Percentiles rank a stretch among this genome's conserved stretches.
Conservation (phyloP, 2,888 invertebrate species). For the Spilosoma lubricipeda region DNA sequence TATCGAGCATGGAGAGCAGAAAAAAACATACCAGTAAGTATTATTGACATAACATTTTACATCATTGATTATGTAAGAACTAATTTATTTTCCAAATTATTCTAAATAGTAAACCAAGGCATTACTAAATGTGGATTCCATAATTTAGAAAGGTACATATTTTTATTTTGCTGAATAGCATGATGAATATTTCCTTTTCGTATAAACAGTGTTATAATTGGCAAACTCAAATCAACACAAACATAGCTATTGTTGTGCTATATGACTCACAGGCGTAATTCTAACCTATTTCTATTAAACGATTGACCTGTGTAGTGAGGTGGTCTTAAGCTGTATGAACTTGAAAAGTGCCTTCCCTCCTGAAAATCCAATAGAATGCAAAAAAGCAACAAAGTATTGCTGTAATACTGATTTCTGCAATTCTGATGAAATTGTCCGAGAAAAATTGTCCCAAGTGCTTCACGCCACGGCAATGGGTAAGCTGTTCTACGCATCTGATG, state of each 20-base stretch:
- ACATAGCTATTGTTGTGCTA: constrained; percentile 48
- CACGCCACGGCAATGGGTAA: constrained; percentile 74
- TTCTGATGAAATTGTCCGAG: constrained; percentile 72
- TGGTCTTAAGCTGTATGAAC: constrained; percentile 86
- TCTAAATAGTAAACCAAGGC: constrained; percentile 30
- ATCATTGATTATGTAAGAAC: background rate
- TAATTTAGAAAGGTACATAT: constrained; percentile 56
- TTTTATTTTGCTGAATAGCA: constrained; percentile 33
- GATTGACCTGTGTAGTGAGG: constrained; percentile 77
- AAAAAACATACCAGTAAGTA: constrained; percentile 92
- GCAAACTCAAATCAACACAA: constrained; percentile 78
- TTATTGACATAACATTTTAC: constrained; percentile 25
- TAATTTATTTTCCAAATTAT: constrained; percentile 6
- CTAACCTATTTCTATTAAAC: constrained; percentile 74
- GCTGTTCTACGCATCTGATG: constrained; percentile 71
- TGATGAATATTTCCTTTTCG: constrained; percentile 34
- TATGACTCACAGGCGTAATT: constrained; percentile 54
- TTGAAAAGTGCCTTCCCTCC: constrained; percentile 84
- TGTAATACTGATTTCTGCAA: constrained; percentile 81
- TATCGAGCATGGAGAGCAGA: constrained; percentile 86
- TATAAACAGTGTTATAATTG: constrained; percentile 57
- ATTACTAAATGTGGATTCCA: constrained; percentile 17
- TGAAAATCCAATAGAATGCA: constrained; percentile 78
- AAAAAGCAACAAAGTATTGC: constrained; percentile 76
- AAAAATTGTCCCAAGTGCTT: constrained; percentile 69